Evolutionary conservation across 2,888 invertebrate genomes (phyloP), one percentile per base, ranked within the genome.

Genomic region (Synergus laeviventris): DNA sequence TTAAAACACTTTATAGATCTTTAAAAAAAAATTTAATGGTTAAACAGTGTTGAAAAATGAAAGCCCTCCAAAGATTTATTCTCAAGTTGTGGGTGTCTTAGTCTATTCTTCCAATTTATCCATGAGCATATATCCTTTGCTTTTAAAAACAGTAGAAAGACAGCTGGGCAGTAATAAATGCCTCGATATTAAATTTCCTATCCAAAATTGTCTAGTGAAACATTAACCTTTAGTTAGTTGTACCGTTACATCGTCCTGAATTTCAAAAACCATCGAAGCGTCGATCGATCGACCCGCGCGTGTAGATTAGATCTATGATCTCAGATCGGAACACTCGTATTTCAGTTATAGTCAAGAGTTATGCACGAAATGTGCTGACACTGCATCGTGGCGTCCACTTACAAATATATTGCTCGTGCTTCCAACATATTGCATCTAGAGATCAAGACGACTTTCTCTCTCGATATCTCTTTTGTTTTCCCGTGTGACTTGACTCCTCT

Each of bases 341-440:
- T 45, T 70, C 12, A 36, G 70, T 76, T 81, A 77, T 79, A 77
- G 76, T 78, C 77, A 60, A 64, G 76, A 78, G 78, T 78, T 81
- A 79, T 79, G 78, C 78, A 75, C 78, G 79, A 78, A 78, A 79
- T 78, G 78, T 76, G 78, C 79, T 79, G 79, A 79, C 78, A 54
- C 77, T 38, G 38, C 16, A 61, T 61, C 61, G 61, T 61, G 61
- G 61, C 36, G n/a, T 61, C 61, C 38, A 61, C 36, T 61, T 61
- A 70, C 24, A 70, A 45, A 70, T 45, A 70, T 70, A 70, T 70
- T 49, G 45, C 24, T 42, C 4, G 1, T 45, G n/a, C 66, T 66
- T 5, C 18, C 18, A 21, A 24, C 9, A 64, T 36, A 39, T 16
- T 16, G 24, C 16, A 70, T 14, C 24, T 11, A 49, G 38, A 21